Evolutionary conservation across 2,113 vertebrate species (phyloP).

Genomic region (Gnathonemus echidnorhynchus): DNA sequence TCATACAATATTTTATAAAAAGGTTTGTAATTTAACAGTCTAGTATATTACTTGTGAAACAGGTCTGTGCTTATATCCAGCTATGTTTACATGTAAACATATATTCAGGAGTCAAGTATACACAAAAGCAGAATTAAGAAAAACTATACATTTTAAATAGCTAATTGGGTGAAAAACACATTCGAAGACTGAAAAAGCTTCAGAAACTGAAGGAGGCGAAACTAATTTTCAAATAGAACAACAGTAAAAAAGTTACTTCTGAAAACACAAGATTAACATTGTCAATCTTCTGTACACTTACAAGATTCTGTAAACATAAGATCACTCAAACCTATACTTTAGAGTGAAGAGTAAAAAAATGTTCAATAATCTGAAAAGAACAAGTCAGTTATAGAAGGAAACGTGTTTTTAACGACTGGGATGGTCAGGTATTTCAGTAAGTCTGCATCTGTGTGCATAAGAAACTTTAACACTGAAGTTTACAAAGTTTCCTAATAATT

Average conservation of each 20-base stretch:
- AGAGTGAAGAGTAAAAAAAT: background rate
- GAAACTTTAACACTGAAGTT: background rate
- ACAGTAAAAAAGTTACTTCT: constrained; percentile 52
- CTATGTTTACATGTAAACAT: constrained; percentile 65
- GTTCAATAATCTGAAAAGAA: background rate
- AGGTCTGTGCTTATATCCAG: constrained; percentile 47
- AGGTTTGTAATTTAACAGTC: constrained; percentile 49
- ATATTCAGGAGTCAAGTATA: constrained; percentile 44
- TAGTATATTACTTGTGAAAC: constrained; percentile 34
- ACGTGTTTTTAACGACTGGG: background rate
- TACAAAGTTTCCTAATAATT: background rate
- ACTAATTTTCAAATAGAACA: constrained; percentile 51
- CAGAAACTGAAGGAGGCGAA: constrained; percentile 47
- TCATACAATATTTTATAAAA: constrained; percentile 40
- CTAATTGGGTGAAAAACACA: constrained; percentile 40
- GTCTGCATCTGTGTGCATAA: background rate
- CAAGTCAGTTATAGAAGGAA: background rate
- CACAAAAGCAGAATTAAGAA: constrained; percentile 39
- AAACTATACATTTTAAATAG: constrained; percentile 33
- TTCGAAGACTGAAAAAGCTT: constrained; percentile 54
- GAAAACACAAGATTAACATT: constrained; percentile 37
- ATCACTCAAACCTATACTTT: background rate
- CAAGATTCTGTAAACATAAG: constrained; percentile 11
- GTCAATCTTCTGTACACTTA: constrained; percentile 38
- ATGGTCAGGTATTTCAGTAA: background rate